These are phyloP conservation scores for Gasteruption jaculator DNA, from an alignment of 2,888 invertebrate genomes.

Conservation along the genomic window DNA sequence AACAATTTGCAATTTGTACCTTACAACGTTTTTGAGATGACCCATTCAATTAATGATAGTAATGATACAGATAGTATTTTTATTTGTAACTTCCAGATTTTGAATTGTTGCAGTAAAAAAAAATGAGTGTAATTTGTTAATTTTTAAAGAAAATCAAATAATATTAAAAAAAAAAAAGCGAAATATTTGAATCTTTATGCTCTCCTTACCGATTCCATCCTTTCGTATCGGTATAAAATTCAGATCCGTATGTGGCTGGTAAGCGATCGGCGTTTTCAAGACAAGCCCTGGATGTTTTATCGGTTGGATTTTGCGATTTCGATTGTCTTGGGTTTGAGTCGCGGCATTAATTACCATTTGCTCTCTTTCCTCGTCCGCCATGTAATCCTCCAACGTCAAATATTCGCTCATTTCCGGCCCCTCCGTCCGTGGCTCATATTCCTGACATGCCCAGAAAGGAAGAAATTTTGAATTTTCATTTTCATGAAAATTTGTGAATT, in stretches of 20 bases:
- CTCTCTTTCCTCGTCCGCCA: constrained; percentile 53
- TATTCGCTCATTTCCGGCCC: constrained; percentile 48
- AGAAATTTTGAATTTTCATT: too few relatives aligned
- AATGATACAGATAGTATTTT: too few relatives aligned
- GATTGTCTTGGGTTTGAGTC: constrained; percentile 56
- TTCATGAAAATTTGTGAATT: background rate
- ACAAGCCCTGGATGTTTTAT: constrained; percentile 71
- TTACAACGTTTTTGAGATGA: too few relatives aligned
- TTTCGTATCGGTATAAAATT: constrained; percentile 83
- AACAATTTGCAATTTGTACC: too few relatives aligned
- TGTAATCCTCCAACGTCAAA: constrained; percentile 50
- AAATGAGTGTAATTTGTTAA: constrained; percentile 20
- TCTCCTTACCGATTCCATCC: constrained; percentile 83
- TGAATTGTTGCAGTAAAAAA: too few relatives aligned
- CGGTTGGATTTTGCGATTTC: constrained; percentile 66
- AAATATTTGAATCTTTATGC: background rate
- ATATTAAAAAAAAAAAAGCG: background rate
- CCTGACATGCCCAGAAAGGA: too few relatives aligned
- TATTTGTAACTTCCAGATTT: too few relatives aligned
- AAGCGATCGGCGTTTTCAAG: constrained; percentile 73
- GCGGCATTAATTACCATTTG: constrained; percentile 55
- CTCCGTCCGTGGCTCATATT: constrained; percentile 39
- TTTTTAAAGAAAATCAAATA: constrained; percentile 17
- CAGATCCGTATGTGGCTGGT: constrained; percentile 75
- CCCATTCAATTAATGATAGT: too few relatives aligned